A percentile compares a stretch with the other conserved stretches of the same genome.
phyloP scores from a whole-genome alignment of 1,140 invertebrate genomes.

The Drosophila chauvacae region DNA sequence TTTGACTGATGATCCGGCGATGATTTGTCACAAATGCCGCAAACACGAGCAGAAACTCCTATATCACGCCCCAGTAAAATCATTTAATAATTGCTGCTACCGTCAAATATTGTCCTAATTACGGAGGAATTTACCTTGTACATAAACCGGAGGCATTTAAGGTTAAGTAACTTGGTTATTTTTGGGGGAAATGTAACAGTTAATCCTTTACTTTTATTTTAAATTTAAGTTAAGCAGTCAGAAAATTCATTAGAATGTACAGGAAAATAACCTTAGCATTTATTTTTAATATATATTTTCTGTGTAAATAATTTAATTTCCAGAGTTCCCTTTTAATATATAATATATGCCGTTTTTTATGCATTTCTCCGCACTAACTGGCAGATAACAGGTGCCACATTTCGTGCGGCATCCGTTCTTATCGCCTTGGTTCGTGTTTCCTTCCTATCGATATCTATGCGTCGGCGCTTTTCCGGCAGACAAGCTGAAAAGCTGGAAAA shows the following conservation, averaged over 20 bases:
- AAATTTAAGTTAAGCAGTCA: too few species aligned
- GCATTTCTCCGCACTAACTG: not conserved
- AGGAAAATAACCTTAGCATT: not conserved
- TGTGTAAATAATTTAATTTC: slow-evolving; percentile 6
- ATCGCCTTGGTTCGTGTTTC: slow-evolving; percentile 34
- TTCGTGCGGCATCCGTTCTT: slow-evolving; percentile 28
- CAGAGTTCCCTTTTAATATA: not conserved
- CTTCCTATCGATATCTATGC: slow-evolving; percentile 43
- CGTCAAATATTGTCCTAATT: slow-evolving; percentile 32
- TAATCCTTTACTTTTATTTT: not conserved
- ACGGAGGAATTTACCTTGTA: not conserved
- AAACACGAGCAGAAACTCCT: slow-evolving; percentile 5
- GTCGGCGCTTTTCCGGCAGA: slow-evolving; percentile 42
- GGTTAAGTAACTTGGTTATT: not conserved
- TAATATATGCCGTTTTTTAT: slow-evolving; percentile 17
- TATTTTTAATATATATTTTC: not conserved
- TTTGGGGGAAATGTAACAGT: not conserved
- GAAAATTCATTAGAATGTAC: not conserved
- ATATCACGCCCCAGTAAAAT: slow-evolving; percentile 1
- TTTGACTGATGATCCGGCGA: slow-evolving; percentile 74
- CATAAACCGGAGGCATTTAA: not conserved
- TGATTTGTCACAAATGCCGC: slow-evolving; percentile 65
- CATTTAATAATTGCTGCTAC: slow-evolving; percentile 23
- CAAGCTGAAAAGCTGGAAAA: slow-evolving; percentile 17
- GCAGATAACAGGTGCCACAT: slow-evolving; percentile 44